Base-by-base conservation (phyloP, 2,113 vertebrate genomes). In the Motacilla alba region DNA sequence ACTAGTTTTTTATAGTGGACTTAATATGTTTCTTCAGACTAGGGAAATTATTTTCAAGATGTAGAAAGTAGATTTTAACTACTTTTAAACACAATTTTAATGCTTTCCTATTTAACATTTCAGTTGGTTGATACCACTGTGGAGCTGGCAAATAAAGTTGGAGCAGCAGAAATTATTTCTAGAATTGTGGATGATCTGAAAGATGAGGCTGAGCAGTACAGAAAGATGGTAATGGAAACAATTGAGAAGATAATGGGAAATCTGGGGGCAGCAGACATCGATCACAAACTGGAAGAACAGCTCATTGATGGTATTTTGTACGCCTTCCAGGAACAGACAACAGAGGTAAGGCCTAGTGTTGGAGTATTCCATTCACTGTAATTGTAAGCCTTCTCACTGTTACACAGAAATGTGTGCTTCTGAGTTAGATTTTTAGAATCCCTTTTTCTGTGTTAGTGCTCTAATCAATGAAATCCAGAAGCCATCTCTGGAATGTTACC, bases 201-300 rank as follows among this genome's bases (percentile, higher is more conserved):
- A 94, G 99, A 99, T 80, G 99, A 99, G 94, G 99, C 99, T 13
- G 99, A 99, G 69, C 99, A 99, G 94, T 99, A 99, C 98, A 98
- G 99, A 69, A 99, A 99, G 97, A 99, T 99, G 99, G 99, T 99
- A 78, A 99, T 99, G 99, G 99, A 99, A 90, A 99, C 99, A 27
- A 99, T 99, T 70, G 99, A 99, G 94, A 99, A 99, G 96, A 99
- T 99, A 83, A 99, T 99, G 99, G 99, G 99, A 49, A 99, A 99
- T 94, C 97, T 99, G 67, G 99, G 99, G 2, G 99, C 99, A 10
- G 99, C 99, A 14, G 99, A 99, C 96, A 99, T 99, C 10, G 99
- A 99, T 96, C 99, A 99, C 94, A 99, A 99, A 89, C 98, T 99
- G 88, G 99, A 99, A 96, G 99, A 99, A 90, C 99, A 99, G 70